phyloP scores from a whole-genome alignment of 2,888 invertebrate species.

The Sipha maydis region DNA sequence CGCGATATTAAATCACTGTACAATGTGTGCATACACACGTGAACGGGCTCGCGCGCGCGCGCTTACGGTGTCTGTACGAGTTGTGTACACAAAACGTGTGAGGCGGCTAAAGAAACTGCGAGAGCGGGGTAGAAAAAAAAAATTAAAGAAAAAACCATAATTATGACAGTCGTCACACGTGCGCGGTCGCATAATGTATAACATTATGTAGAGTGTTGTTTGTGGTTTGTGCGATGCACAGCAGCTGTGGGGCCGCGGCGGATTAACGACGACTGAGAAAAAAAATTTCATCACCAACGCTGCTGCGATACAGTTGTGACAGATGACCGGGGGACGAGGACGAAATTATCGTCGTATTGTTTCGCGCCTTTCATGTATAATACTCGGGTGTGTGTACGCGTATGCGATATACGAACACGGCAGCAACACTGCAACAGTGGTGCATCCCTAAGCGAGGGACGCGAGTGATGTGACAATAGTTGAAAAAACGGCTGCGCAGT shows the following conservation, averaged over 20 bases:
- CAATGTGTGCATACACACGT: not conserved
- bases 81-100: slow-evolving; percentile 13
- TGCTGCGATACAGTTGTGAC: not conserved
- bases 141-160: slow-evolving; percentile 18
- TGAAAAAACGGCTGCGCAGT: slow-evolving; percentile 38
- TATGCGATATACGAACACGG: not conserved
- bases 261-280: not conserved
- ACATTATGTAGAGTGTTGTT: not conserved
- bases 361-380: slow-evolving; percentile 36
- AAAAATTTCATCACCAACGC: not conserved
- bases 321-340: slow-evolving; percentile 55
- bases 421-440: not conserved
- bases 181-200: not conserved
- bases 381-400: not conserved
- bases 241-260: slow-evolving; percentile 17
- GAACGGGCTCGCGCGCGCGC: not conserved
- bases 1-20: not conserved
- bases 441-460: slow-evolving; percentile 31
- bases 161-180: slow-evolving; percentile 55
- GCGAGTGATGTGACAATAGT: not conserved
- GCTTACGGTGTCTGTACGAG: not conserved
- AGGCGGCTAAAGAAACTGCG: not conserved
- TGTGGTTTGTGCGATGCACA: slow-evolving; percentile 17
- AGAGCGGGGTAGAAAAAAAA: not conserved
- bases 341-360: slow-evolving; percentile 61